A percentile compares a stretch with the other conserved stretches of the same genome.
Conservation (phyloP, 35 echinoderm and acorn worm species). For the Heliocidaris erythrogramma region DNA sequence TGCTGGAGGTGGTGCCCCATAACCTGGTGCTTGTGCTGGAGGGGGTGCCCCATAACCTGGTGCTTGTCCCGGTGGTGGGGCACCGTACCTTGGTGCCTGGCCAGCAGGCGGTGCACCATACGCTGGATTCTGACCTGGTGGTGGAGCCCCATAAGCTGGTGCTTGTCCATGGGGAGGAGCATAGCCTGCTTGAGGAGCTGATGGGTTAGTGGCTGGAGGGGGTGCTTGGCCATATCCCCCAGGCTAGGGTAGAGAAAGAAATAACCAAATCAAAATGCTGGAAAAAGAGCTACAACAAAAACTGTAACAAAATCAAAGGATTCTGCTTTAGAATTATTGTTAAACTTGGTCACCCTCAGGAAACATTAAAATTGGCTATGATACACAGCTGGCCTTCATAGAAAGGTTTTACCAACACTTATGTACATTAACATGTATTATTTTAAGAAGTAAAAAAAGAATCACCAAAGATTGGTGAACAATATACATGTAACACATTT, state of each 20-base stretch:
- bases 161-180: background rate
- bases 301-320: no score
- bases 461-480: no score
- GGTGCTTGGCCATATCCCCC: slow-evolving; percentile 31
- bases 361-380: no score
- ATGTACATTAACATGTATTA: no score
- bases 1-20: slow-evolving; percentile 32
- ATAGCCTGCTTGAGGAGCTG: slow-evolving; percentile 35
- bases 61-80: background rate
- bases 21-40: slow-evolving; percentile 24
- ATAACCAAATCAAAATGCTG: background rate
- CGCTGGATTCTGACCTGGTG: background rate
- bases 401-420: no score
- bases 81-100: slow-evolving; percentile 35
- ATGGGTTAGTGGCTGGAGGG: slow-evolving; percentile 25
- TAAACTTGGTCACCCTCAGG: no score
- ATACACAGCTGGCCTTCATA: no score
- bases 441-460: no score
- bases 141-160: slow-evolving; percentile 38
- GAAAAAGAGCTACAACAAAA: background rate
- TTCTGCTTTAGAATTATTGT: no score
- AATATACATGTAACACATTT: no score
- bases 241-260: background rate
- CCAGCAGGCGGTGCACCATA: slow-evolving; percentile 40
- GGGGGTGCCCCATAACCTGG: slow-evolving; percentile 38